A percentile compares a stretch with the other conserved stretches of the same genome.
These are phyloP conservation scores for Meteorus cinctellus DNA, from an alignment of 2,888 invertebrate species.

Conservation along the genomic window DNA sequence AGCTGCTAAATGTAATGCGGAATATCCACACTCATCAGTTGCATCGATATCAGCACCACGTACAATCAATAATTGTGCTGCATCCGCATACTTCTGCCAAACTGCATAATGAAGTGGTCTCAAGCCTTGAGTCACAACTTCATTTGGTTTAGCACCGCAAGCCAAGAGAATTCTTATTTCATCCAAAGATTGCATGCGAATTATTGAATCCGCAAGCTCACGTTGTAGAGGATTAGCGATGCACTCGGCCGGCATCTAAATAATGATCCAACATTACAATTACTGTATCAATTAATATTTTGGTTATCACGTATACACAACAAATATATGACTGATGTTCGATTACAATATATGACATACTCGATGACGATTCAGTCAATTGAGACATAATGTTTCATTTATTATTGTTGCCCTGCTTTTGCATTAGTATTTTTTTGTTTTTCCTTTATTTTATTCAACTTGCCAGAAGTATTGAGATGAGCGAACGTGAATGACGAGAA, in stretches of 20 bases:
- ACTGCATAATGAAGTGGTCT: conserved; percentile 94
- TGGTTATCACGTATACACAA: background rate
- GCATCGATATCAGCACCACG: conserved; percentile 88
- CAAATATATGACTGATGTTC: no score
- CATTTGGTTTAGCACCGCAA: conserved; percentile 89
- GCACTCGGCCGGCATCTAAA: conserved; percentile 83
- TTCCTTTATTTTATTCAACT: conserved; percentile 1
- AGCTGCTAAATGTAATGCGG: conserved; percentile 92
- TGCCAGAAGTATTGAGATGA: conserved; percentile 42
- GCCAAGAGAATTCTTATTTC: conserved; percentile 90
- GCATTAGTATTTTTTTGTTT: no score
- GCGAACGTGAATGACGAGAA: conserved; percentile 37
- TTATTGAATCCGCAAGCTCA: conserved; percentile 92
- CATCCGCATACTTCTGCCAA: conserved; percentile 88
- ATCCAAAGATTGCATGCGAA: conserved; percentile 88
- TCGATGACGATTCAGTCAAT: no score
- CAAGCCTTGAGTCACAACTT: conserved; percentile 89
- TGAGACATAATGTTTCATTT: background rate
- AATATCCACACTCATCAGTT: conserved; percentile 92
- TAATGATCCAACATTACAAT: conserved; percentile 2
- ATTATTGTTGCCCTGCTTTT: background rate
- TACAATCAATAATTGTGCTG: conserved; percentile 85
- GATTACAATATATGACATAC: no score
- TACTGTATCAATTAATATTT: conserved; percentile 3
- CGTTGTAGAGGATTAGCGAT: conserved; percentile 85